A percentile compares a stretch with the other conserved stretches of the same genome.
Conservation (phyloP, 2,888 invertebrate genomes). For the Acanthoscelides obtectus region DNA sequence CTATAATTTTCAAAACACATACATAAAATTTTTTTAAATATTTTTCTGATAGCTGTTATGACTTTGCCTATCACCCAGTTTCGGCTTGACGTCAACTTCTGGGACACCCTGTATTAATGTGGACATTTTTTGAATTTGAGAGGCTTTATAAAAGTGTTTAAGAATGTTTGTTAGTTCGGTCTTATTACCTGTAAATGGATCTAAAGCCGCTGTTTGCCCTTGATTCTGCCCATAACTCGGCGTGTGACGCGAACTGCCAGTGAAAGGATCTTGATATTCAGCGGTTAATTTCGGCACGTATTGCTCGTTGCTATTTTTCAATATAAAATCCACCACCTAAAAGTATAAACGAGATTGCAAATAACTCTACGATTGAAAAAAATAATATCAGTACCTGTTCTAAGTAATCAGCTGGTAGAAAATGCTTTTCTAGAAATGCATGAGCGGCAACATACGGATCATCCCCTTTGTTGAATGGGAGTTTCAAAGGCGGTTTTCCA, state of each 20-base stretch:
- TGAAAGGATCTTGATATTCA: conserved; percentile 62
- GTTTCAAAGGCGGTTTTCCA: conserved; percentile 78
- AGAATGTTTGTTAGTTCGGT: too few species aligned
- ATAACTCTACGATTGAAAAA: neutral
- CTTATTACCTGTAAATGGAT: conserved; percentile 57
- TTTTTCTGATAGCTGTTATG: too few species aligned
- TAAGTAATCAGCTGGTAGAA: conserved; percentile 78
- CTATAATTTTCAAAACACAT: too few species aligned
- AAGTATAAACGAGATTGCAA: conserved; percentile 6
- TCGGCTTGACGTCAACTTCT: too few species aligned
- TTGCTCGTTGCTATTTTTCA: conserved; percentile 66
- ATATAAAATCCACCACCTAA: conserved; percentile 83
- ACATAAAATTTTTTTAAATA: too few species aligned
- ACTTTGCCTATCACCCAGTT: too few species aligned
- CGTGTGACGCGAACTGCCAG: conserved; percentile 60
- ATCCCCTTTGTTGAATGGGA: conserved; percentile 85
- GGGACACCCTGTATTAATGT: too few species aligned
- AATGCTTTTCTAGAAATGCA: conserved; percentile 79
- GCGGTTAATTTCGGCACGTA: conserved; percentile 38
- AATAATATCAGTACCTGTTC: conserved; percentile 55
- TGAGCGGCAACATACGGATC: conserved; percentile 93
- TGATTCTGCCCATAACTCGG: conserved; percentile 46
- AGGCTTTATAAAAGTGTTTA: too few species aligned
- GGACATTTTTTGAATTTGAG: too few species aligned
- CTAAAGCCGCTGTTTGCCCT: conserved; percentile 41